These are phyloP conservation scores for Gallinago media DNA, from an alignment of 2,113 vertebrate genomes.

Conservation along the genomic window DNA sequence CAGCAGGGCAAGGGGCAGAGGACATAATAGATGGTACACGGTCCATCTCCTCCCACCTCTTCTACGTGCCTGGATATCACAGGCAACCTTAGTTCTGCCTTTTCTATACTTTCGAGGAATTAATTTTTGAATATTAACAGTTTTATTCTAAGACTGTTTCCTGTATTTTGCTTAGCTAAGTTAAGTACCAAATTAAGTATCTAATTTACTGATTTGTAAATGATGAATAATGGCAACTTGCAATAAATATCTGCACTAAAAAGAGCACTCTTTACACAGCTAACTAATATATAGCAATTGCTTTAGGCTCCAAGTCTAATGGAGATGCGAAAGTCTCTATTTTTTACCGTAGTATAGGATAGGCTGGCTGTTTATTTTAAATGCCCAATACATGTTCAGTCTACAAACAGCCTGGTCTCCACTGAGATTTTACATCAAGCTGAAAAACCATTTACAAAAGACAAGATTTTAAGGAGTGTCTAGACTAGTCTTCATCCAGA, in stretches of 20 bases:
- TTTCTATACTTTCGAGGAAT: background rate
- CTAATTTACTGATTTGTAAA: background rate
- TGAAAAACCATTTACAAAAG: background rate
- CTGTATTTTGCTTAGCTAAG: background rate
- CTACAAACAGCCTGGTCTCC: background rate
- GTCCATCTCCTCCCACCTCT: background rate
- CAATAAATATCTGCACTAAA: background rate
- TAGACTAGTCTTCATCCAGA: background rate
- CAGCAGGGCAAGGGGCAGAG: background rate
- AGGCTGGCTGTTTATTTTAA: background rate
- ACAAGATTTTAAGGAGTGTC: background rate
- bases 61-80: background rate
- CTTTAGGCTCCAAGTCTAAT: background rate
- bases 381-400: background rate
- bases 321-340: background rate
- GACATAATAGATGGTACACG: accelerated
- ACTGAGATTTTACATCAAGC: background rate
- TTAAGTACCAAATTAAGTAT: background rate
- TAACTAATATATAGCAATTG: background rate
- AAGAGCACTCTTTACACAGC: background rate
- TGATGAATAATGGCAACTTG: background rate
- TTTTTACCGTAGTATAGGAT: accelerated
- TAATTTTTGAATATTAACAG: background rate
- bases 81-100: background rate
- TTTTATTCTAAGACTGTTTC: background rate